Base-by-base conservation (phyloP, 1,140 invertebrate species). In the Nymphalis io region DNA sequence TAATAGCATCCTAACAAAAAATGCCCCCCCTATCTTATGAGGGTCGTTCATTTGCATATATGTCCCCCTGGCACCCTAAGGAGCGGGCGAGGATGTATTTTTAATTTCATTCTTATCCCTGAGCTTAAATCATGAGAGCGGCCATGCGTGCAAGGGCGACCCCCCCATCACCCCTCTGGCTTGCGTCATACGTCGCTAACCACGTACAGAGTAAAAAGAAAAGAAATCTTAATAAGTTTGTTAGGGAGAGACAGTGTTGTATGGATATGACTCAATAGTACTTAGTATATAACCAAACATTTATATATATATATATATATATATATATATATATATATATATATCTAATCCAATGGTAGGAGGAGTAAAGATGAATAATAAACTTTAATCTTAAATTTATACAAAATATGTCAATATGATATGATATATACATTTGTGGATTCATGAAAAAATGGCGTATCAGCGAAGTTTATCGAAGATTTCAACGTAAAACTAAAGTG, bases 191-290 rank as follows among this genome's bases (percentile, higher is more conserved):
- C 89, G 87, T 91, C 89, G 87, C 85, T 91, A 90, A 89, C 89
- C 89, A 83, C 89, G 89, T 87, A 85, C 84, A 82, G 84, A 84
- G 85, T 87, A 89, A 89, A 91, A 91, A 91, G 89, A 91, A 91
- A 90, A 89, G 87, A 90, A 90, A 89, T 89, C 89, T 91, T 91
- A 91, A 91, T 91, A 91, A 91, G 89, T 91, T 91, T 90, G 89
- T 90, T 89, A 89, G 86, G 87, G 85, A 75, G 80, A 76, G 83
- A 65, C 51, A 70, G 81, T 3, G n/a, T 81, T 65, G 16, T 73
- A 72, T 83, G 87, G 88, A 90, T 79, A 72, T 61, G 81, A 60
- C 80, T 73, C 15, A 20, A 0, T 44, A 44, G 1, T 0, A 44
- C 12, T 44, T n/a, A 15, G 40, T 11, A n/a, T 13, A 44, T n/a